Conservation (phyloP, 2,888 invertebrate genomes). For the Beris chalybata region DNA sequence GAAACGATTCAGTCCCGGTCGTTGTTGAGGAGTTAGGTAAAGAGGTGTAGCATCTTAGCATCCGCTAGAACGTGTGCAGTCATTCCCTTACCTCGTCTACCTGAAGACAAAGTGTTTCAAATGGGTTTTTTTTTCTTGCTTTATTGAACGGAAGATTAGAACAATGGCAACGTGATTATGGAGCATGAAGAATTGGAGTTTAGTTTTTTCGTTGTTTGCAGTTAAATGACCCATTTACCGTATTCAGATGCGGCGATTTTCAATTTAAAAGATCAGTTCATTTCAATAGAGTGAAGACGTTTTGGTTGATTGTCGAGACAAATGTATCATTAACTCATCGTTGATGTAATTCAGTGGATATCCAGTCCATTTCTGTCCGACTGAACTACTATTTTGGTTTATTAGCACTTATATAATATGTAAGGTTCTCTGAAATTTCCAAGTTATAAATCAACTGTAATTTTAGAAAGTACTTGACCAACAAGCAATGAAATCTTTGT, state of each 20-base stretch:
- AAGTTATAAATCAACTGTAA: too few species aligned
- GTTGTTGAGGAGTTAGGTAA: not conserved
- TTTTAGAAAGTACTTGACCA: too few species aligned
- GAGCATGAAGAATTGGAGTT: conserved; percentile 14
- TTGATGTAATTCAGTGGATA: too few species aligned
- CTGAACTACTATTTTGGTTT: too few species aligned
- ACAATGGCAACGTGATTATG: conserved; percentile 22
- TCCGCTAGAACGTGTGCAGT: not conserved
- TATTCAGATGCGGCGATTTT: not conserved
- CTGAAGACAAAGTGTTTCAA: conserved; percentile 10
- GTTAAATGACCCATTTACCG: conserved; percentile 27
- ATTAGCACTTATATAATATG: too few species aligned
- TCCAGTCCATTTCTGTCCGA: too few species aligned
- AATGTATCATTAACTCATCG: too few species aligned
- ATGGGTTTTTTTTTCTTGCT: conserved; percentile 7
- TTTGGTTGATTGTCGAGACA: too few species aligned
- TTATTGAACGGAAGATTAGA: conserved; percentile 23
- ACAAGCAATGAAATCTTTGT: too few species aligned
- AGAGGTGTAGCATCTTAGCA: not conserved
- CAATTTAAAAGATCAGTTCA: conserved; percentile 3
- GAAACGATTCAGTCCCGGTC: not conserved
- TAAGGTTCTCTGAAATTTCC: too few species aligned
- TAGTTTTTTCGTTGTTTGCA: conserved; percentile 15
- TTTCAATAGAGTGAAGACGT: conserved; percentile 24
- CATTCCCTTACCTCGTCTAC: not conserved